Conservation (phyloP, 2,888 invertebrate genomes). For the Drosophila fulvimacula region DNA sequence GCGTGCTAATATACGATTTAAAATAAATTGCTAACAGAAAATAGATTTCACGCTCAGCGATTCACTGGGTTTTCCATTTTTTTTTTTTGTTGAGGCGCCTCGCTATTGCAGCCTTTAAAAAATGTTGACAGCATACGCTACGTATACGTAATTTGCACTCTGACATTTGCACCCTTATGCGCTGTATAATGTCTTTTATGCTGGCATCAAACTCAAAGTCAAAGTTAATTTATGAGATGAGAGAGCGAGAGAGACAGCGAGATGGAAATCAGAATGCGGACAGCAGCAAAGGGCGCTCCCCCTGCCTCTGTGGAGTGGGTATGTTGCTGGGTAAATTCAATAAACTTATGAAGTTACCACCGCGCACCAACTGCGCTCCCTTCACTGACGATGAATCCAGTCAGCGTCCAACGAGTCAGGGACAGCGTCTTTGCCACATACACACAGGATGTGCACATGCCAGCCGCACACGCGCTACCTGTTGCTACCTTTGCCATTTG, state of each 20-base stretch:
- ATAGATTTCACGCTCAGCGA: conserved; percentile 56
- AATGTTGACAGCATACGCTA: conserved; percentile 22
- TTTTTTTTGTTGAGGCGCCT: too few relatives aligned
- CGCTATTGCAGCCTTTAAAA: conserved; percentile 1
- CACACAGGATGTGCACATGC: conserved; percentile 5
- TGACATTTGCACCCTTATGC: conserved; percentile 16
- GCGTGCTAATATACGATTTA: conserved; percentile 64
- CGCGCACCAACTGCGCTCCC: conserved; percentile 70
- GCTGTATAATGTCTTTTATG: conserved; percentile 70
- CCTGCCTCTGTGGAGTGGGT: background rate
- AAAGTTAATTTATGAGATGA: conserved; percentile 62
- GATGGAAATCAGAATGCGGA: background rate
- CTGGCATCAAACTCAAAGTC: conserved; percentile 65
- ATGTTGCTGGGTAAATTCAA: conserved; percentile 58
- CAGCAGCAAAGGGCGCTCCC: background rate
- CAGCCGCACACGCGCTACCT: conserved; percentile 17
- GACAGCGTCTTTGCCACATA: conserved; percentile 14
- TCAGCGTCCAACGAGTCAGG: conserved; percentile 8
- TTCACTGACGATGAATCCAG: conserved; percentile 30
- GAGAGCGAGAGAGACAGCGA: conserved; percentile 14
- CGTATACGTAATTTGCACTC: conserved; percentile 52
- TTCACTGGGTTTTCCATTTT: conserved; percentile 5
- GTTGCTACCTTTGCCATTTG: conserved; percentile 21
- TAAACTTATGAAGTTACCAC: conserved; percentile 72
- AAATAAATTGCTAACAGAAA: conserved; percentile 61